These are phyloP conservation scores for Lamproptera curius DNA, from an alignment of 2,888 invertebrate genomes.

Conservation along the genomic window DNA sequence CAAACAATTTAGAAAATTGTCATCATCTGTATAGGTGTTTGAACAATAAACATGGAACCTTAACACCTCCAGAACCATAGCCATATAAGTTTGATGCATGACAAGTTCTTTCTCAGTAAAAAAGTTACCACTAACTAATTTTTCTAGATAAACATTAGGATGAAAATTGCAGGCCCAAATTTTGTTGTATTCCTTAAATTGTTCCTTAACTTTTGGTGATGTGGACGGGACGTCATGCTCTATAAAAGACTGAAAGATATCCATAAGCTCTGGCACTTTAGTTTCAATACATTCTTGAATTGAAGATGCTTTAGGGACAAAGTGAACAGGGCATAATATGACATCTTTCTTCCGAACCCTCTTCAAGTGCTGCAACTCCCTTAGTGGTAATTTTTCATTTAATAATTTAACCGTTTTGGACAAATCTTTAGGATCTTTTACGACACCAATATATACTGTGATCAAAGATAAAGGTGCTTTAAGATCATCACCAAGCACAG, in stretches of 20 bases:
- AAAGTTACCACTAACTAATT: conserved; percentile 77
- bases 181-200: conserved; percentile 78
- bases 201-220: conserved; percentile 82
- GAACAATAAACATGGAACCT: conserved; percentile 38
- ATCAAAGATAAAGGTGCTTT: conserved; percentile 64
- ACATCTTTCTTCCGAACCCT: conserved; percentile 81
- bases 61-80: conserved; percentile 75
- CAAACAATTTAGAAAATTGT: conserved; percentile 30
- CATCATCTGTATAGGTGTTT: conserved; percentile 15
- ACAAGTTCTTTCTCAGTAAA: conserved; percentile 76
- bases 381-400: conserved; percentile 78
- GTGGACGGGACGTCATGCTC: conserved; percentile 76
- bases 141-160: conserved; percentile 85
- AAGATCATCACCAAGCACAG: conserved; percentile 77
- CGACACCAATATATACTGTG: conserved; percentile 79
- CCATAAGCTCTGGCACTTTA: conserved; percentile 65
- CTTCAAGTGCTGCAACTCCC: conserved; percentile 84
- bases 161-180: conserved; percentile 93
- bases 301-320: conserved; percentile 36
- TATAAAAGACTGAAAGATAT: conserved; percentile 71
- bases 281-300: conserved; percentile 57
- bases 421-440: conserved; percentile 79
- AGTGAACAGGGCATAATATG: conserved; percentile 66
- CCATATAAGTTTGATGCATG: conserved; percentile 79
- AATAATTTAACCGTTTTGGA: conserved; percentile 80